Conservation (phyloP, 92 coral and sea anemone species). For the Palythoa grandis region DNA sequence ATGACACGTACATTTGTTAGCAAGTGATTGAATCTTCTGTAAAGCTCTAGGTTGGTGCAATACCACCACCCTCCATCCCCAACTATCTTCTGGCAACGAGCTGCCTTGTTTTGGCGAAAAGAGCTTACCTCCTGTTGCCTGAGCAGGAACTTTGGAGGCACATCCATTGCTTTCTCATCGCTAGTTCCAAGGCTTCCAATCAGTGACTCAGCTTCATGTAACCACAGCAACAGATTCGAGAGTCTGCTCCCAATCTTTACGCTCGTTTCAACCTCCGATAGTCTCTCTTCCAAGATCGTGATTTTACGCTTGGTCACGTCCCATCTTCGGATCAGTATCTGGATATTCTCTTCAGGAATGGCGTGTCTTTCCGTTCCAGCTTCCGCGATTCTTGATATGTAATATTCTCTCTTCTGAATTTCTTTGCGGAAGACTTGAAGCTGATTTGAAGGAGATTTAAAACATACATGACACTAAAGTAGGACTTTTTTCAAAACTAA, state of each 20-base stretch:
- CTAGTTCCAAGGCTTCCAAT: slow-evolving; percentile 75
- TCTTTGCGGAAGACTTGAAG: slow-evolving; percentile 83
- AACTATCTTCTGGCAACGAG: too few relatives aligned
- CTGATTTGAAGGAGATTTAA: slow-evolving; percentile 42
- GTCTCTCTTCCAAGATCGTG: slow-evolving; percentile 84
- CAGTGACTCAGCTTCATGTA: slow-evolving; percentile 91
- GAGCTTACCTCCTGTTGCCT: slow-evolving; percentile 82
- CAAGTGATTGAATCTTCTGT: too few relatives aligned
- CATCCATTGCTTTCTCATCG: slow-evolving; percentile 61
- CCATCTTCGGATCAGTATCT: slow-evolving; percentile 89
- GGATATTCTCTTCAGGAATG: slow-evolving; percentile 82
- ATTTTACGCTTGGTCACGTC: slow-evolving; percentile 89
- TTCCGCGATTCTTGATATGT: slow-evolving; percentile 69
- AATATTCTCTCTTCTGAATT: slow-evolving; percentile 74
- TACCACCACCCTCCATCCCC: too few relatives aligned
- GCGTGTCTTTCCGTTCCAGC: slow-evolving; percentile 63
- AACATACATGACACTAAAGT: neutral
- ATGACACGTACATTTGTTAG: too few relatives aligned
- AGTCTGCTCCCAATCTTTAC: slow-evolving; percentile 72
- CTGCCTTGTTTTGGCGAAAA: too few relatives aligned
- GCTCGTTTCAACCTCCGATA: slow-evolving; percentile 70
- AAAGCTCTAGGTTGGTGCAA: too few relatives aligned
- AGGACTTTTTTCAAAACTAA: neutral
- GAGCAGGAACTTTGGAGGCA: slow-evolving; percentile 79
- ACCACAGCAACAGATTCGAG: slow-evolving; percentile 82